phyloP scores from a whole-genome alignment of 2,888 invertebrate species.

The Rhopalosiphum nymphaeae region DNA sequence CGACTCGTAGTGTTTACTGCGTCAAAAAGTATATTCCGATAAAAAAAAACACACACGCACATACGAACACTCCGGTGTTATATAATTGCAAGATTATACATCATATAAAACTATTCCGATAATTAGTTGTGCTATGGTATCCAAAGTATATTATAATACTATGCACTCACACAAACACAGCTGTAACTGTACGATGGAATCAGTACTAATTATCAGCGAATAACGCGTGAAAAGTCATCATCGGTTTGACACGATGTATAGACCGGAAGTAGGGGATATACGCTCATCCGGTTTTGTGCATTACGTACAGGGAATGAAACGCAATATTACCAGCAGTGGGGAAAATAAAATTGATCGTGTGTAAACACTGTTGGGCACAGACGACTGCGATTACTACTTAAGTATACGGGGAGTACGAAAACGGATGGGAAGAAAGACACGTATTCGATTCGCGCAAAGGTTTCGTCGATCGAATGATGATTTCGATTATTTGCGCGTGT shows the following conservation, averaged over 20 bases:
- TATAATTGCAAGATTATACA: background rate
- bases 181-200: background rate
- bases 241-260: background rate
- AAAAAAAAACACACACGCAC: background rate
- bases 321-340: background rate
- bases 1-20: background rate
- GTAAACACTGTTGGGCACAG: background rate
- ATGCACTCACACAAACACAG: background rate
- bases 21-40: background rate
- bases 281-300: background rate
- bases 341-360: background rate
- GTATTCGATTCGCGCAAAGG: background rate
- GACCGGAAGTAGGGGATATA: background rate
- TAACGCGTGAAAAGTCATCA: background rate
- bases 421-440: background rate
- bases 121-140: background rate
- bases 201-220: background rate
- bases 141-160: background rate
- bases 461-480: conserved; percentile 3
- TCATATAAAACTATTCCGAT: background rate
- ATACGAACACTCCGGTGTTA: background rate
- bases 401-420: background rate
- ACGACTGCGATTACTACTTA: background rate
- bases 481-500: conserved; percentile 14
- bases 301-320: fast-evolving